Base-by-base conservation (phyloP, 2,888 invertebrate genomes). In the Esperia sulphurella region DNA sequence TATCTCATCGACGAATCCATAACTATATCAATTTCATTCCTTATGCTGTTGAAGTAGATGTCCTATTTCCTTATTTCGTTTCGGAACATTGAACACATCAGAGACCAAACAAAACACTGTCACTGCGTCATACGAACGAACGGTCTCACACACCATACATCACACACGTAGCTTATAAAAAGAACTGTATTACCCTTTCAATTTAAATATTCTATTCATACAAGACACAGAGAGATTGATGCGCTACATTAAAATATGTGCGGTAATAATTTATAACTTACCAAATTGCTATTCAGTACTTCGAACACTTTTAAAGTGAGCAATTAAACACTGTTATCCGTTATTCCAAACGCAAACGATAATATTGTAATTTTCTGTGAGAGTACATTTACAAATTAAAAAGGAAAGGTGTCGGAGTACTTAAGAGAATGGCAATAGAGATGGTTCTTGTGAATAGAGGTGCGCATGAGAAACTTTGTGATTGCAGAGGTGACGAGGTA, bases 401-500 rank as follows among this genome's bases (percentile, higher is more conserved):
- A 10, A 9, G 48, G 45, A 43, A 21, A 43, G 21, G 46, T 14
- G 35, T 21, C 10, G 43, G 41, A 55, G 41, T 40, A 50, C 63
- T 58, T 52, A 75, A 65, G 44, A 0, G 0, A 0, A 3, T 46
- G 1, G 46, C 0, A 3, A 42, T 73, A 69, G 56, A 54, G 65
- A 48, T 53, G 49, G 50, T 53, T 71, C 64, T 71, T 0, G 43
- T 12, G 40, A 56, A 41, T 30, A 8, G 12, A 9, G 29, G 13
- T 39, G 42, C n/a, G 35, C 46, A 48, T 43, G 43, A 49, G 48
- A 46, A 46, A 40, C 21, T 21, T 50, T 54, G 48, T 53, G 4
- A 7, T 13, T 35, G 55, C 70, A 71, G 76, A 83, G 82, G 85
- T 88, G 87, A 87, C 87, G 84, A 85, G 76, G 78, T 83, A 74